Base-by-base conservation (phyloP, 1,140 invertebrate genomes). In the Drosophila dunni region DNA sequence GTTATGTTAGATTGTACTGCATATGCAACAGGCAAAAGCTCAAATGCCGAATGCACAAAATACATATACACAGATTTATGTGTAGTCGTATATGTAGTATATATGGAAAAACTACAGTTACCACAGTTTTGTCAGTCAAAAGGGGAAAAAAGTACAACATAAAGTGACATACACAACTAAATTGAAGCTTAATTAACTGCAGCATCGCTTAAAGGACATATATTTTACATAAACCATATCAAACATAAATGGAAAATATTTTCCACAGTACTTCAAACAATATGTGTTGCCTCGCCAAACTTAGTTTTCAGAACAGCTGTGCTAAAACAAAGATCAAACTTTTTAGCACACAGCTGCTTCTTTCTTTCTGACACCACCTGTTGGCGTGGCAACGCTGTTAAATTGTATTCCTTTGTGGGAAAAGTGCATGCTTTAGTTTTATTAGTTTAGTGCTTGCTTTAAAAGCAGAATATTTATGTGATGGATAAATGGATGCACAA, bases 21-120 rank as follows among this genome's bases (percentile, higher is more conserved):
- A 13, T 15, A 33, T 73, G 40, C 62, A 73, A 73, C 63, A 73
- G 64, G 70, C 63, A 60, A 67, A 36, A 13, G 45, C 11, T 44
- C 40, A 13, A 9, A 4, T 3, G 24, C 0, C 15, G 20, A 8
- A 24, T 50, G 50, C 36, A 53, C 10, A 69, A 36, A 45, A 42
- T 44, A 10, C 7, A 36, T 7, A 34, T 40, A 15, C 10, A n/a
- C 8, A 45, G 11, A 7, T 9, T 33, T 57, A 36, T 36, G 20
- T 51, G 11, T 9, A 45, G 15, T 15, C 6, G 7, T 3, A 38
- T 38, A 38, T 0, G 10, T 38, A 38, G 36, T 10, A n/a, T 5
- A 54, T 38, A 54, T 6, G 17, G 2, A 15, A 6, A 33, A 9
- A 11, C 51, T 53, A 20, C 0, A 0, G 51, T 54, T 9, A 29